Conservation (phyloP, 2,113 vertebrate genomes). For the Campylomormyrus numenius region DNA sequence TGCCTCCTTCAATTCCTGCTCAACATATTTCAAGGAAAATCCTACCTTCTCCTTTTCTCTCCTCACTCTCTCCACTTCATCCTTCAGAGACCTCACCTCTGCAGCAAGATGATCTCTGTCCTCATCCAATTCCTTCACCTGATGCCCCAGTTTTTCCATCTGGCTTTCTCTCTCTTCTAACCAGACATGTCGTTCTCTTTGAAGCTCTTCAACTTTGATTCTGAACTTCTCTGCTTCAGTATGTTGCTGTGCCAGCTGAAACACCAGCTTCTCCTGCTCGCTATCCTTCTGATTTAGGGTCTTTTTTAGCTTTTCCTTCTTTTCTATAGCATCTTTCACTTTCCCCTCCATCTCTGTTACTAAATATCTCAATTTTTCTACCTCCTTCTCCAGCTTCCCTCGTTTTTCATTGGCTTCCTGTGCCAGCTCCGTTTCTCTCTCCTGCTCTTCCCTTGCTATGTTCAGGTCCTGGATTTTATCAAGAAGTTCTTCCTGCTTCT, state of each 20-base stretch:
- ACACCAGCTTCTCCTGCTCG: slow-evolving; percentile 14
- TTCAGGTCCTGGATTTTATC: slow-evolving; percentile 28
- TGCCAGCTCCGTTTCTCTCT: slow-evolving; percentile 12
- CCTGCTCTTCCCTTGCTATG: not conserved
- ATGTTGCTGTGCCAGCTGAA: slow-evolving; percentile 24
- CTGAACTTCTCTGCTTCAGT: slow-evolving; percentile 19
- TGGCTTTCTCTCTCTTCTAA: slow-evolving; percentile 35
- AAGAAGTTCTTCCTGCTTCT: slow-evolving; percentile 31
- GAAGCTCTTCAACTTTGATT: slow-evolving; percentile 24
- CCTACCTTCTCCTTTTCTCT: slow-evolving; percentile 29
- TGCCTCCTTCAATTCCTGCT: slow-evolving; percentile 27
- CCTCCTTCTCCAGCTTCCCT: slow-evolving; percentile 35
- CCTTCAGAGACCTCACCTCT: slow-evolving; percentile 33
- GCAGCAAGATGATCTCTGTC: slow-evolving; percentile 13
- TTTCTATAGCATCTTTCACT: not conserved
- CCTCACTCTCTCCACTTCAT: slow-evolving; percentile 31
- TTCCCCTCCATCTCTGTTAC: not conserved
- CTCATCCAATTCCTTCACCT: slow-evolving; percentile 22
- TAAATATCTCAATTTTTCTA: slow-evolving; percentile 28
- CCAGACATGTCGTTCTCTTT: slow-evolving; percentile 19
- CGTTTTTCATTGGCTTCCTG: slow-evolving; percentile 28
- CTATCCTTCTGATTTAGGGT: slow-evolving; percentile 18
- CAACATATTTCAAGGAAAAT: slow-evolving; percentile 20
- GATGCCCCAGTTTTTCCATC: slow-evolving; percentile 24
- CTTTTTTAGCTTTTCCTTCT: slow-evolving; percentile 13